Base-by-base conservation (phyloP, 2,113 vertebrate genomes). In the Hylia prasina region DNA sequence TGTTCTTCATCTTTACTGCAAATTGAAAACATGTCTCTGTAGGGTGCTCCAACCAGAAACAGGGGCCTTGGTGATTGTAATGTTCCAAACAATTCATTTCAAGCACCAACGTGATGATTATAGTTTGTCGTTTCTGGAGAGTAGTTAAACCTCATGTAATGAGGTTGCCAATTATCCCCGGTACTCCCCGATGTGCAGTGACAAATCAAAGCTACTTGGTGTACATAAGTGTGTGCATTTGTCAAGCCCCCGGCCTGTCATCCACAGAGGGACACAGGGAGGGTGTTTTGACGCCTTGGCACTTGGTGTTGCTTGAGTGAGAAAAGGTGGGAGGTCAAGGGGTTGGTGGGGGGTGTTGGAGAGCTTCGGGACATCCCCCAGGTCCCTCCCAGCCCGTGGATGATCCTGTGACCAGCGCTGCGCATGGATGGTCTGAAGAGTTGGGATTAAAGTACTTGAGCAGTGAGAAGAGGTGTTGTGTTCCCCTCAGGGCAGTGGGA, bases 51-150 rank as follows among this genome's bases (percentile, higher is more conserved):
- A 95, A 90, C 94, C 94, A 89, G 80, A 95, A 95, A 94, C 94
- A 89, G 85, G 92, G 88, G 76, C 96, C 93, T 94, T 83, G 76
- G 90, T 86, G 93, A 94, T 95, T 92, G 95, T 95, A 94, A 95
- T 90, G 94, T 92, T 94, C 86, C 88, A 90, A 97, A 97, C 96
- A 95, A 96, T 97, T 97, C 93, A 96, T 97, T 96, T 96, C 94
- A 96, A 96, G 93, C 90, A 96, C 94, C 92, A 93, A 96, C 48
- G 33, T 92, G 92, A 94, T 97, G 88, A 96, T 97, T 96, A 90
- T 72, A 89, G 96, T 96, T 97, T 92, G 94, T 93, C 70, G 88
- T 96, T 95, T 96, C 96, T 97, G 70, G 94, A 96, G 95, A 94
- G 92, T 94, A 97, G 95, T 96, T 97, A 96, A 96, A 96, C 96